phyloP scores from a whole-genome alignment of 2,888 invertebrate species.

The Thera obeliscata region DNA sequence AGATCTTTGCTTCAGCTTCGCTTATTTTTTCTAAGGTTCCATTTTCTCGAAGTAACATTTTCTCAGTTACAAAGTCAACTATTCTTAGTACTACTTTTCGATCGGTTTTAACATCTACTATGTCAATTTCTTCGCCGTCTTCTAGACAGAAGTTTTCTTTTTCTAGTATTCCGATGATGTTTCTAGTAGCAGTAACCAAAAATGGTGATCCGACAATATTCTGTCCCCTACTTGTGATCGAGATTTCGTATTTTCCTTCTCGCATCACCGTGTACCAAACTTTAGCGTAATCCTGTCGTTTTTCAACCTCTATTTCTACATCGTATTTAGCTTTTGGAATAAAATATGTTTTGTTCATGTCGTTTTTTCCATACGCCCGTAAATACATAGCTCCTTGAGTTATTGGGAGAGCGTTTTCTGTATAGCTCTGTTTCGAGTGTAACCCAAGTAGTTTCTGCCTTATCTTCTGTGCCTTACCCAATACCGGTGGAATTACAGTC shows the following conservation, averaged over 20 bases:
- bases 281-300: conserved; percentile 77
- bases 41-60: conserved; percentile 82
- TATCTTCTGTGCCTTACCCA: conserved; percentile 77
- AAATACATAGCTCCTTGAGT: conserved; percentile 76
- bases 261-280: conserved; percentile 78
- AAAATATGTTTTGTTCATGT: conserved; percentile 77
- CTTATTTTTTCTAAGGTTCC: conserved; percentile 77
- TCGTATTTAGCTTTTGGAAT: conserved; percentile 79
- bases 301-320: conserved; percentile 79
- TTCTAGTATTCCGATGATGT: conserved; percentile 66
- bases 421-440: conserved; percentile 65
- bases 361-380: conserved; percentile 73
- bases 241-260: conserved; percentile 84
- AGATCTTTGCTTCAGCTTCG: conserved; percentile 71
- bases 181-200: conserved; percentile 72
- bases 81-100: conserved; percentile 80
- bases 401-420: conserved; percentile 72
- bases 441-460: conserved; percentile 74
- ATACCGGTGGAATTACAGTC: conserved; percentile 70
- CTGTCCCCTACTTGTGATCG: conserved; percentile 82
- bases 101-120: conserved; percentile 72
- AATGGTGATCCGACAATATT: conserved; percentile 86
- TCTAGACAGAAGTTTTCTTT: conserved; percentile 71
- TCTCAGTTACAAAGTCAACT: conserved; percentile 83
- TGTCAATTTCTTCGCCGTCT: conserved; percentile 79